Percentiles rank a stretch among this genome's conserved stretches.
Evolutionary conservation across 2,888 invertebrate species (phyloP).

Genomic region (Drosophila atroscutellata): DNA sequence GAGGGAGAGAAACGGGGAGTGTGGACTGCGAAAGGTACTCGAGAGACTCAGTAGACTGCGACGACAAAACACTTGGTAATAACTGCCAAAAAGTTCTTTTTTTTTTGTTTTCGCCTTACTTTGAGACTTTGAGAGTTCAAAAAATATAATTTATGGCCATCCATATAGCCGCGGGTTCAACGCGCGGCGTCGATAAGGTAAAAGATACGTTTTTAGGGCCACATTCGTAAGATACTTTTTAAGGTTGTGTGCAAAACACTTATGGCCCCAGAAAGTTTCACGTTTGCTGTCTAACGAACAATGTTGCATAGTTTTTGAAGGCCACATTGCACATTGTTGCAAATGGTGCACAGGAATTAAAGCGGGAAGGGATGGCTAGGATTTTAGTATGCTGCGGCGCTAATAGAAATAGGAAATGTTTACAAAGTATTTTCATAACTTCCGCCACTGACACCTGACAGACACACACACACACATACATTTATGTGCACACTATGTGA

Average conservation of each 20-base stretch:
- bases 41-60: conserved; percentile 47
- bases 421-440: conserved; percentile 85
- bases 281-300: conserved; percentile 69
- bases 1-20: not conserved
- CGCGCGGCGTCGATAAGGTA: conserved; percentile 72
- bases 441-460: conserved; percentile 83
- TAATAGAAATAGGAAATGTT: conserved; percentile 83
- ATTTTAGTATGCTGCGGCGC: conserved; percentile 50
- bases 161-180: conserved; percentile 69
- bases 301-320: conserved; percentile 78
- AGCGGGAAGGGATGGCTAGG: not conserved
- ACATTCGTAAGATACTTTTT: conserved; percentile 27
- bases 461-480: conserved; percentile 23
- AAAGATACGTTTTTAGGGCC: conserved; percentile 61
- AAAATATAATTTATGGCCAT: conserved; percentile 83
- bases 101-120: conserved; percentile 63
- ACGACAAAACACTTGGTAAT: conserved; percentile 81
- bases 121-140: conserved; percentile 70
- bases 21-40: conserved; percentile 12
- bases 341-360: not conserved
- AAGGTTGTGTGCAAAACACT: conserved; percentile 61
- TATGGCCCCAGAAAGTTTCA: conserved; percentile 73
- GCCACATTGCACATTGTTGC: conserved; percentile 54
- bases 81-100: conserved; percentile 78
- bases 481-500: not conserved